Evolutionary conservation across 2,888 invertebrate genomes (phyloP), one percentile per base, ranked within the genome.

Genomic region (Heliconius aoede): DNA sequence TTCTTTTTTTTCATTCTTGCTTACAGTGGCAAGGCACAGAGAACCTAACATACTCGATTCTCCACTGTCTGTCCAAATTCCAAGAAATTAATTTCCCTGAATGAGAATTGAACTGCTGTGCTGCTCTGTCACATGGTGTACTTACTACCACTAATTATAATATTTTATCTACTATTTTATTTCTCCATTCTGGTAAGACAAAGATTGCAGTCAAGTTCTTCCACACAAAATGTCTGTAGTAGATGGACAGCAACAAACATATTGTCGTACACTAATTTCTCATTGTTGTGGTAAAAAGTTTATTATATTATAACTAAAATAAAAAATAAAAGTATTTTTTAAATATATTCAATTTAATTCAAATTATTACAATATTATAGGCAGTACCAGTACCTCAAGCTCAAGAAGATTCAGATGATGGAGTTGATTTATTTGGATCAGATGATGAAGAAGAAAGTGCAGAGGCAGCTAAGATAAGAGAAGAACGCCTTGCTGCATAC

Each of bases 401-500:
- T 76, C 85, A 88, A 78, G 81, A 87, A 28, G 96, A 96, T 75
- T 96, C 96, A 75, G 97, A 97, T 86, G 96, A 97, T 89, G 97
- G 96, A 85, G 96, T 98, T 13, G 97, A 98, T 90, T 94, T 97
- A 1, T 97, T 97, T 90, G 97, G 95, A 55, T 97, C 97, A 71
- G 97, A 97, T 83, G 81, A 97, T 82, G 97, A 97, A 85, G 93
- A 96, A 88, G 97, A 97, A 85, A 96, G 95, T 90, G 97, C 96
- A 81, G 97, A 97, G 80, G 96, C 97, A 76, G 96, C 95, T 79
- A 97, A 95, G 93, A 91, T 97, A 84, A 97, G 96, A 86, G 97
- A 98, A 88, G 97, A 98, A 90, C 95, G 99, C 76, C 93, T 99
- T 75, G 97, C 97, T 80, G 98, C 97, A 67, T 99, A 99, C 89